These are phyloP conservation scores for Myotis yumanensis DNA, from an alignment of 2,113 vertebrate species.

Conservation along the genomic window DNA sequence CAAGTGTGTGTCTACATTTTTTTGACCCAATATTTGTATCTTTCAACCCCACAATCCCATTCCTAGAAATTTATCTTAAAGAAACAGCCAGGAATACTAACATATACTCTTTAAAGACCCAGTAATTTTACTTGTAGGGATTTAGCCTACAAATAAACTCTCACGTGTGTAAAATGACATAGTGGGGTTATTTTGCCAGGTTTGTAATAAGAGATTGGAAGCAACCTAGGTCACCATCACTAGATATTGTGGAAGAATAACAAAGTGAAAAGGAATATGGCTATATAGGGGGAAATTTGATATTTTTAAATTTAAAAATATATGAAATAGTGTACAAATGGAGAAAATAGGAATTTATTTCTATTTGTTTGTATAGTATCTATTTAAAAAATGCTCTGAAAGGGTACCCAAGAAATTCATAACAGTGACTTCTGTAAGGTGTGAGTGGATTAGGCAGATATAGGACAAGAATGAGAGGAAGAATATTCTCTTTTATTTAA, in stretches of 20 bases:
- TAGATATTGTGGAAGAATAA: conserved; percentile 19
- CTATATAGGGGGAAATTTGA: not conserved
- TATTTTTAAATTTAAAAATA: conserved; percentile 21
- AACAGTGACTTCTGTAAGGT: not conserved
- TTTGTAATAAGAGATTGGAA: conserved; percentile 38
- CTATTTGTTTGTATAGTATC: not conserved
- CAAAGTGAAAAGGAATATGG: conserved; percentile 21
- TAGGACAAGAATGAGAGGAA: not conserved
- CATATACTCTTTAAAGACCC: not conserved
- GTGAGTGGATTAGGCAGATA: not conserved
- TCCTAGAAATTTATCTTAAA: conserved; percentile 17
- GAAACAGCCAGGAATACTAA: not conserved
- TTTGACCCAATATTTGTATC: not conserved
- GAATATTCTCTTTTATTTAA: not conserved
- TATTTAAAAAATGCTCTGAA: conserved; percentile 10
- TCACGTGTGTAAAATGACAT: not conserved
- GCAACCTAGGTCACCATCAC: not conserved
- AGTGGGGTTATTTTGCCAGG: not conserved
- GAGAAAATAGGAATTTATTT: conserved; percentile 2
- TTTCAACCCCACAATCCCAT: conserved; percentile 7
- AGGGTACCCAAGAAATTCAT: not conserved
- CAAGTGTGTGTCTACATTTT: no score
- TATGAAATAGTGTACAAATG: not conserved
- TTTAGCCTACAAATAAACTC: not conserved
- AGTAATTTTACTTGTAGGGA: conserved; percentile 1